A percentile compares a stretch with the other conserved stretches of the same genome.
Conservation (phyloP, 2,113 vertebrate species). For the Bostrychus sinensis region DNA sequence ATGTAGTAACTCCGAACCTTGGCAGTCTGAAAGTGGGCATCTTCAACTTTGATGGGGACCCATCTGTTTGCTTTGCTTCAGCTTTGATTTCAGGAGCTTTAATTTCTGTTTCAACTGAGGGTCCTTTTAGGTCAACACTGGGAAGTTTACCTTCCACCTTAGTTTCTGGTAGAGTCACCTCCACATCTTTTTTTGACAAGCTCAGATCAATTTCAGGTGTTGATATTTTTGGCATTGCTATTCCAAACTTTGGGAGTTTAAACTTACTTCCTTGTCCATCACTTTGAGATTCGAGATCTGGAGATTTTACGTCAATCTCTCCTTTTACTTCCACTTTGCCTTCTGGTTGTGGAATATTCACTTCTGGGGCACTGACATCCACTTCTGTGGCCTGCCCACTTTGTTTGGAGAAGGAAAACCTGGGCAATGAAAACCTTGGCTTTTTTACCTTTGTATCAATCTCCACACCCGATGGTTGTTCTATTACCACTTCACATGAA, state of each 20-base stretch:
- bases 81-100: constrained; percentile 20
- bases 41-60: constrained; percentile 59
- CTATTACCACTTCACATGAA: constrained; percentile 12
- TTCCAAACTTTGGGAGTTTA: constrained; percentile 21
- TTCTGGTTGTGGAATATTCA: constrained; percentile 36
- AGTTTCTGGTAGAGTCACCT: constrained; percentile 23
- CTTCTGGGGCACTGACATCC: constrained; percentile 32
- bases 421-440: constrained; percentile 58
- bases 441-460: constrained; percentile 63
- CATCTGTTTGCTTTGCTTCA: constrained; percentile 11
- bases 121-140: constrained; percentile 20
- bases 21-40: constrained; percentile 59
- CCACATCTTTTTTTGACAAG: constrained; percentile 35
- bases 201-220: constrained; percentile 30
- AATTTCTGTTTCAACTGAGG: constrained; percentile 23
- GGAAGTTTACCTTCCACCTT: constrained; percentile 19
- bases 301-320: constrained; percentile 22
- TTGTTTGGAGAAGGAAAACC: constrained; percentile 68
- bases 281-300: constrained; percentile 21
- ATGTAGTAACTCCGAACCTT: constrained; percentile 34
- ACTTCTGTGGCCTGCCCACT: constrained; percentile 44
- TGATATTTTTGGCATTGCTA: constrained; percentile 21
- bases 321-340: constrained; percentile 39
- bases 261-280: constrained; percentile 36
- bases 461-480: constrained; percentile 35